Conservation (phyloP, 2,113 vertebrate species). For the Myotis yumanensis region DNA sequence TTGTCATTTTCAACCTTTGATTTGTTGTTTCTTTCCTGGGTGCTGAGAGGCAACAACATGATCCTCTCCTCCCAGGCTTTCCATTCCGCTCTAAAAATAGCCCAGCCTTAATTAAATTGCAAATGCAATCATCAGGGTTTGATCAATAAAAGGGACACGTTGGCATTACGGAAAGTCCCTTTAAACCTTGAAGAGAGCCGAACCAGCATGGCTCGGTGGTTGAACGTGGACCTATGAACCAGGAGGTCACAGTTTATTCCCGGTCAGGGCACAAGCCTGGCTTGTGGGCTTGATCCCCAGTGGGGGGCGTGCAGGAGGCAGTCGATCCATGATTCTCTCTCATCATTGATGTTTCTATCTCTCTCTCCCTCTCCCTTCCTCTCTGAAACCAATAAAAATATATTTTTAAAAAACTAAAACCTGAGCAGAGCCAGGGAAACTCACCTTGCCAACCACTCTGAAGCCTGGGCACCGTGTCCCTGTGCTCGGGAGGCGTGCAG, state of each 20-base stretch:
- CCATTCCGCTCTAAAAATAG: constrained; percentile 65
- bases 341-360: too few species aligned
- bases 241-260: too few species aligned
- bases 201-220: too few species aligned
- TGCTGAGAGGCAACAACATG: not conserved
- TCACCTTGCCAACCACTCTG: accelerated
- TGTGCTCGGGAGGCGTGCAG: accelerated
- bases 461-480: accelerated
- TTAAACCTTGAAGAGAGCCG: not conserved
- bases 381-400: too few species aligned
- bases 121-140: constrained; percentile 68
- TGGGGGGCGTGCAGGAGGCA: too few species aligned
- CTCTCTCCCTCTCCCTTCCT: too few species aligned
- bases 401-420: too few species aligned
- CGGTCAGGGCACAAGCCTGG: too few species aligned
- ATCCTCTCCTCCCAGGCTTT: not conserved
- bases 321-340: too few species aligned
- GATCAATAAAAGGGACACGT: constrained; percentile 33
- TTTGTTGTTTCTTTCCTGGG: not conserved
- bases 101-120: constrained; percentile 66
- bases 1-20: not conserved
- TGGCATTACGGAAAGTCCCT: not conserved
- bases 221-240: too few species aligned
- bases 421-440: not conserved
- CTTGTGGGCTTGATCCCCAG: too few species aligned